Base-by-base conservation (phyloP, 2,797 vertebrate species). In the Tenualosa ilisha region DNA sequence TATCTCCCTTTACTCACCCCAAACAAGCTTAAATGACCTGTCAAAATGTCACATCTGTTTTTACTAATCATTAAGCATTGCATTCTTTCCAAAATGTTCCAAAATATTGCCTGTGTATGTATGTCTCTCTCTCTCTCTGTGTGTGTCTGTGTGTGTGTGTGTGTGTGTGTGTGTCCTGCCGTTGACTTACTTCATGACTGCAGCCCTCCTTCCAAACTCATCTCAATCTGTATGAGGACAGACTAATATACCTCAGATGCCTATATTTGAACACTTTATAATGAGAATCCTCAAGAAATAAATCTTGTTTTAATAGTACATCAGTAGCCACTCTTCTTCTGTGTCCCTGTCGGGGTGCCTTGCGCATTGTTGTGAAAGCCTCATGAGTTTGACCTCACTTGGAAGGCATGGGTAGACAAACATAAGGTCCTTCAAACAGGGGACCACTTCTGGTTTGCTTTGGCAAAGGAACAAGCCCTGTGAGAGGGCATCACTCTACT, bases 211-310 rank as follows among this genome's bases (percentile, higher is more conserved):
- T 87, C 81, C 49, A 86, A 86, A 86, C 54, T 63, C 86, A 88
- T 85, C 65, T 86, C 91, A 91, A 53, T 87, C 89, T 90, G 88
- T 94, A 92, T 91, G 91, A 92, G 90, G 90, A 94, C 91, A 88
- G 88, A 91, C 86, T 89, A 88, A 94, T 94, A 95, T 95, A 96
- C 95, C 95, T 96, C 95, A 96, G 92, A 94, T 94, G 94, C 94
- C 95, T 96, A 94, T 94, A 95, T 94, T 95, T 94, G 92, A 91
- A 94, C 94, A 94, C 92, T 95, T 95, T 95, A 91, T 95, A 92
- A 93, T 92, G 88, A 91, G 91, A 89, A 91, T 93, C 88, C 92
- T 92, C 82, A 83, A 82, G 84, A 94, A 86, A 85, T 43, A 88
- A 85, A 86, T 89, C 72, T 79, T 88, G 85, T 90, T 93, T 92